Conservation (phyloP, 2,113 vertebrate genomes). For the Brienomyrus brachyistius region DNA sequence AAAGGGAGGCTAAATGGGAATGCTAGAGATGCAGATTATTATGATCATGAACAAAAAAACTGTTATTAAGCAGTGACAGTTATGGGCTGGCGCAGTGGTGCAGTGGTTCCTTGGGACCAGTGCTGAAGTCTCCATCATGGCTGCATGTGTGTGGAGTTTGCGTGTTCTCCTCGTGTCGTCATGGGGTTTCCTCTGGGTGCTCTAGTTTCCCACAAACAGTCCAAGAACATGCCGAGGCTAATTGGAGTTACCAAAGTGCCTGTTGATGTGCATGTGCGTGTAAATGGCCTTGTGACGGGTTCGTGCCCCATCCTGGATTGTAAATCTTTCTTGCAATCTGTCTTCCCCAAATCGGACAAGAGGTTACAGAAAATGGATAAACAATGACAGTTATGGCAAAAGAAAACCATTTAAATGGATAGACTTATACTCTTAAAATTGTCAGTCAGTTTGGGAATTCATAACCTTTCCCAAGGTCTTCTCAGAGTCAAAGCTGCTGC, state of each 20-base stretch:
- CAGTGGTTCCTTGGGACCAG: background rate
- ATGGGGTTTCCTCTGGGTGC: background rate
- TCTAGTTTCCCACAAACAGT: background rate
- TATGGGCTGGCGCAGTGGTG: background rate
- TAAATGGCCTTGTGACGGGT: background rate
- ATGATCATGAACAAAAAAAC: background rate
- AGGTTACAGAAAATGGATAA: background rate
- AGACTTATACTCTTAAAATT: background rate
- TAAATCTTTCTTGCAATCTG: background rate
- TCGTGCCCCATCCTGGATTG: background rate
- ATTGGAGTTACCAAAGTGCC: background rate
- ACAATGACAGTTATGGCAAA: background rate
- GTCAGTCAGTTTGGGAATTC: background rate
- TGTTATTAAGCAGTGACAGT: background rate
- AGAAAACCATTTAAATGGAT: background rate
- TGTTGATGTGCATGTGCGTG: background rate
- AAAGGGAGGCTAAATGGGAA: background rate
- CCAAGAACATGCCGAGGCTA: background rate
- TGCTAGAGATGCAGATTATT: background rate
- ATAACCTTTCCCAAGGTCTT: slow-evolving; percentile 37
- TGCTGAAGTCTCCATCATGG: background rate
- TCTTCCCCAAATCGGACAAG: background rate
- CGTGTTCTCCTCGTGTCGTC: background rate
- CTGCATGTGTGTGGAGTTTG: background rate
- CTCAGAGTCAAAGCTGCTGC: slow-evolving; percentile 34